phyloP scores from a whole-genome alignment of 1,140 invertebrate species.

The Neotoxoptera formosana region DNA sequence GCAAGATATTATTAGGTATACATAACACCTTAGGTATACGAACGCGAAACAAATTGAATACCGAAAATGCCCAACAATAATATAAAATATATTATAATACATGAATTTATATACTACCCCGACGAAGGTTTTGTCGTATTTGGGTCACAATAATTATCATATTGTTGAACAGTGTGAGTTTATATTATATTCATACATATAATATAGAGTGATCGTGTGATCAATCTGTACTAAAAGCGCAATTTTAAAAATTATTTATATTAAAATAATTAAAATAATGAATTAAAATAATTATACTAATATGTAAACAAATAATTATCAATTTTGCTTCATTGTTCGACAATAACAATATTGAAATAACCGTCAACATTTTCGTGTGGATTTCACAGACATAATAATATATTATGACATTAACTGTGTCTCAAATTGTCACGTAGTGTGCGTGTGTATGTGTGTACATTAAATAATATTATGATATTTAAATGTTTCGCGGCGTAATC shows the following conservation, averaged over 20 bases:
- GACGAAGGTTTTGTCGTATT: neutral
- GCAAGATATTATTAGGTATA: neutral
- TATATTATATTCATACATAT: neutral
- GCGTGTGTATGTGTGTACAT: too few relatives aligned
- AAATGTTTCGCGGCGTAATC: too few relatives aligned
- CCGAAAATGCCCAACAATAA: neutral
- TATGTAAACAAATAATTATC: too few relatives aligned
- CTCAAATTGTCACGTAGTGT: too few relatives aligned
- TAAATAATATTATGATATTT: too few relatives aligned
- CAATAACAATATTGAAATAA: too few relatives aligned
- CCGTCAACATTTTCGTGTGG: too few relatives aligned
- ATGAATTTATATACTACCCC: neutral
- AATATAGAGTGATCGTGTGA: neutral
- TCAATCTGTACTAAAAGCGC: neutral
- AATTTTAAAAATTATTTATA: neutral
- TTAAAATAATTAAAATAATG: too few relatives aligned
- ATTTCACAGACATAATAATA: too few relatives aligned
- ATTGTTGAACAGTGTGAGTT: neutral
- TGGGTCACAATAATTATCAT: neutral
- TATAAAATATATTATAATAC: neutral
- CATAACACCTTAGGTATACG: neutral
- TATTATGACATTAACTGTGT: too few relatives aligned
- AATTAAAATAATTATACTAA: too few relatives aligned
- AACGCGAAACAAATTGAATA: neutral
- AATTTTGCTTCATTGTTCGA: too few relatives aligned